phyloP scores from a whole-genome alignment of 2,113 vertebrate species.

The Pleuronectes platessa region DNA sequence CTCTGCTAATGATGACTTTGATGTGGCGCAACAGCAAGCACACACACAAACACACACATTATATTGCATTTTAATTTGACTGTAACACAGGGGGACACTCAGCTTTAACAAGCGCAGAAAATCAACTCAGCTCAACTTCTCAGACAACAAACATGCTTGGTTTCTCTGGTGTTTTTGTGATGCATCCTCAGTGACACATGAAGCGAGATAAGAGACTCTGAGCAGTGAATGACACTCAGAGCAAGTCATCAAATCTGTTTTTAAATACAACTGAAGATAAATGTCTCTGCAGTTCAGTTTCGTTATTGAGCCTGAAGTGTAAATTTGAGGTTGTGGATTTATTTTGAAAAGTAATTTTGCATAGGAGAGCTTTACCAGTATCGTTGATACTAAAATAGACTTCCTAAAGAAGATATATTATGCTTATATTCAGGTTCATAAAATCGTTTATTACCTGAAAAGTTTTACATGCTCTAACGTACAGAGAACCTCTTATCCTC shows the following conservation, averaged over 20 bases:
- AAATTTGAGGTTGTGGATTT: neutral
- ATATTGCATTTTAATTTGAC: constrained; percentile 9
- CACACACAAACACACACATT: neutral
- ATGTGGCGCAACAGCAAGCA: constrained; percentile 6
- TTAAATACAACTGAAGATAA: neutral
- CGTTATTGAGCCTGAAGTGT: neutral
- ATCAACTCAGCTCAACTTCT: constrained; percentile 26
- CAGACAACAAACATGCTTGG: neutral
- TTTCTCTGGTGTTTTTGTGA: neutral
- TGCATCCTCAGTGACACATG: constrained; percentile 1
- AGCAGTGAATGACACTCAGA: constrained; percentile 16
- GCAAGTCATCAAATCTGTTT: neutral
- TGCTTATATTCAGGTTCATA: too few species aligned
- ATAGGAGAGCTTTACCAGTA: too few species aligned
- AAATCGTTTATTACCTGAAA: too few species aligned
- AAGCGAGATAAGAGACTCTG: constrained; percentile 24
- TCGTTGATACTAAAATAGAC: too few species aligned
- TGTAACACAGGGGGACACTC: constrained; percentile 5
- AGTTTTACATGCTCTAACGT: too few species aligned
- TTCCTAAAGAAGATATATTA: too few species aligned
- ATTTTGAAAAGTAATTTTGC: neutral
- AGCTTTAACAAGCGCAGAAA: constrained; percentile 32
- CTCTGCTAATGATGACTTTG: constrained; percentile 51
- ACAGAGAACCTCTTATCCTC: too few species aligned
- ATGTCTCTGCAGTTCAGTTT: neutral